Percentiles rank a stretch among this genome's conserved stretches.
Evolutionary conservation across 1,140 invertebrate genomes (phyloP).

Genomic region (Temnothorax nylanderi): DNA sequence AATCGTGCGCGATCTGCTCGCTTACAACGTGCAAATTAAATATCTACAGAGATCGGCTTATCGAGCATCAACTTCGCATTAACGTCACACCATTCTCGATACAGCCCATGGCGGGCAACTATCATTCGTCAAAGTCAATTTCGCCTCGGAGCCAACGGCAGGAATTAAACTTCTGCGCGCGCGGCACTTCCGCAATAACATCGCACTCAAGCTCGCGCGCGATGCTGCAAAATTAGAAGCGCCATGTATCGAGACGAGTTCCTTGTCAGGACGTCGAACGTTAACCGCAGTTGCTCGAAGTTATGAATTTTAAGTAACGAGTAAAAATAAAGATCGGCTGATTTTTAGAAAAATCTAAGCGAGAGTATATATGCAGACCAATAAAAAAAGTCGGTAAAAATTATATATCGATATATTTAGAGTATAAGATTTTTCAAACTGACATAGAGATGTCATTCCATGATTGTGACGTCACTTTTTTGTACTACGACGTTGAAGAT

Average conservation of each 20-base stretch:
- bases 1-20: slow-evolving; percentile 1
- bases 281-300: background rate
- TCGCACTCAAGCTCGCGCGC: slow-evolving; percentile 6
- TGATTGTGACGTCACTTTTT: background rate
- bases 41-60: slow-evolving; percentile 46
- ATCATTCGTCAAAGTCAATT: slow-evolving; percentile 60
- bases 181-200: slow-evolving; percentile 53
- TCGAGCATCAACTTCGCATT: slow-evolving; percentile 56
- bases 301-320: background rate
- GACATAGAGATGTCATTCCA: background rate
- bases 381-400: background rate
- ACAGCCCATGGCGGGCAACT: slow-evolving; percentile 10
- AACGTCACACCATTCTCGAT: slow-evolving; percentile 49
- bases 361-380: background rate
- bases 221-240: slow-evolving; percentile 34
- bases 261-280: slow-evolving; percentile 1
- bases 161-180: slow-evolving; percentile 48
- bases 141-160: slow-evolving; percentile 26
- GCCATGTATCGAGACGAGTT: slow-evolving; percentile 4
- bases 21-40: slow-evolving; percentile 43
- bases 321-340: background rate
- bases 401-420: background rate
- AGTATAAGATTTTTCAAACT: background rate
- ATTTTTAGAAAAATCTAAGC: background rate
- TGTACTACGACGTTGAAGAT: too few relatives aligned